Percentiles rank a stretch among this genome's conserved stretches.
Conservation (phyloP, 2,113 vertebrate genomes). For the Beaufortia kweichowensis region DNA sequence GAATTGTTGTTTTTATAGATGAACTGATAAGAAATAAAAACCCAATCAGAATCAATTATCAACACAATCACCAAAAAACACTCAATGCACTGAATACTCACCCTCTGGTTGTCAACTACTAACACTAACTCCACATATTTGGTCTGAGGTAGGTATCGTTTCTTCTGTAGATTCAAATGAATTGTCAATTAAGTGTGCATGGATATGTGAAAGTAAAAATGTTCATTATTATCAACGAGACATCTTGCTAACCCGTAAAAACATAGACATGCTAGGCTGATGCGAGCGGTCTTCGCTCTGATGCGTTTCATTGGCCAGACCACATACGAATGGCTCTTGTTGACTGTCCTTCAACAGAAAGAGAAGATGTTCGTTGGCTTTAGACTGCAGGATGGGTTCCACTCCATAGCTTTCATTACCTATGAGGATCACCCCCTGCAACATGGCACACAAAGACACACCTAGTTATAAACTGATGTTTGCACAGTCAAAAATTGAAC, state of each 20-base stretch:
- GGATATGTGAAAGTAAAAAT: background rate
- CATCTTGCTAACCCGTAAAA: conserved; percentile 66
- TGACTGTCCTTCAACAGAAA: conserved; percentile 62
- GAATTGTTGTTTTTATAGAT: conserved; percentile 61
- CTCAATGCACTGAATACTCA: conserved; percentile 61
- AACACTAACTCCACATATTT: conserved; percentile 83
- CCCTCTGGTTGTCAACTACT: conserved; percentile 83
- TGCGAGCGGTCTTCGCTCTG: conserved; percentile 40
- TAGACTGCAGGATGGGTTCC: conserved; percentile 63
- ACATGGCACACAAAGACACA: background rate
- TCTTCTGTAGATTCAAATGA: conserved; percentile 67
- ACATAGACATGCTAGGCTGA: conserved; percentile 54
- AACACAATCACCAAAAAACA: background rate
- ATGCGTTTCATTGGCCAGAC: conserved; percentile 55
- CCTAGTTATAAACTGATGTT: background rate
- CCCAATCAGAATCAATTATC: background rate
- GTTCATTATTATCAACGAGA: background rate
- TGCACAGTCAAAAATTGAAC: background rate
- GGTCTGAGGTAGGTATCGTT: conserved; percentile 76
- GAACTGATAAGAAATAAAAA: conserved; percentile 71
- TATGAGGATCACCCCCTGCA: conserved; percentile 73
- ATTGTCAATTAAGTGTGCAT: no score
- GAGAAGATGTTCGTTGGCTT: conserved; percentile 66
- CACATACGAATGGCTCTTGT: conserved; percentile 59
- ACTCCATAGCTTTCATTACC: conserved; percentile 67